phyloP scores from a whole-genome alignment of 2,797 vertebrate species.

The Serranus cabrilla region DNA sequence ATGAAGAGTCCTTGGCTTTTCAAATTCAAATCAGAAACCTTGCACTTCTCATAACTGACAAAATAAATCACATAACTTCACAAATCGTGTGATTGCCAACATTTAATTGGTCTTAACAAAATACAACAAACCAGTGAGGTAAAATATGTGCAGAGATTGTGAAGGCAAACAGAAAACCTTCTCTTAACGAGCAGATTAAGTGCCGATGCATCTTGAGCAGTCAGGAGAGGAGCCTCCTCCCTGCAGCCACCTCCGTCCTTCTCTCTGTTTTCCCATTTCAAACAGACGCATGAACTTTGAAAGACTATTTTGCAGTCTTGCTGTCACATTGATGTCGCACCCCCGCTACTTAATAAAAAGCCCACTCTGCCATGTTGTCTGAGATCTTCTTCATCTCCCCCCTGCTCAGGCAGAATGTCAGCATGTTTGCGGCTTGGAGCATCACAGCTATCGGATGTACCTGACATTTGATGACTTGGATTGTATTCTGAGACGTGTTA shows the following conservation, averaged over 20 bases:
- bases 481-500: slow-evolving; percentile 37
- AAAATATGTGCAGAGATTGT: neutral
- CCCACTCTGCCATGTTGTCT: slow-evolving; percentile 16
- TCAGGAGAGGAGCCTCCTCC: neutral
- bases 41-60: no score
- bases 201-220: neutral
- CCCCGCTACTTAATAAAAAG: slow-evolving; percentile 38
- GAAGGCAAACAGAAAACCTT: neutral
- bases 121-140: neutral
- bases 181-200: slow-evolving; percentile 9
- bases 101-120: neutral
- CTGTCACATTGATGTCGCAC: slow-evolving; percentile 32
- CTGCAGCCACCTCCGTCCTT: slow-evolving; percentile 3
- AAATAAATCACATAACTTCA: no score
- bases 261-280: slow-evolving; percentile 37
- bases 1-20: no score
- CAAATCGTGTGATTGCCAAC: no score
- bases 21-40: no score
- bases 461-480: slow-evolving; percentile 65
- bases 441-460: slow-evolving; percentile 56
- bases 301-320: slow-evolving; percentile 16
- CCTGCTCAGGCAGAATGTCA: slow-evolving; percentile 47
- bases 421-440: slow-evolving; percentile 47
- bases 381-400: slow-evolving; percentile 22
- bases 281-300: slow-evolving; percentile 35